Percentiles rank a stretch among this genome's conserved stretches.
These are phyloP conservation scores for Lymantria dispar DNA, from an alignment of 2,888 invertebrate genomes.

Conservation along the genomic window DNA sequence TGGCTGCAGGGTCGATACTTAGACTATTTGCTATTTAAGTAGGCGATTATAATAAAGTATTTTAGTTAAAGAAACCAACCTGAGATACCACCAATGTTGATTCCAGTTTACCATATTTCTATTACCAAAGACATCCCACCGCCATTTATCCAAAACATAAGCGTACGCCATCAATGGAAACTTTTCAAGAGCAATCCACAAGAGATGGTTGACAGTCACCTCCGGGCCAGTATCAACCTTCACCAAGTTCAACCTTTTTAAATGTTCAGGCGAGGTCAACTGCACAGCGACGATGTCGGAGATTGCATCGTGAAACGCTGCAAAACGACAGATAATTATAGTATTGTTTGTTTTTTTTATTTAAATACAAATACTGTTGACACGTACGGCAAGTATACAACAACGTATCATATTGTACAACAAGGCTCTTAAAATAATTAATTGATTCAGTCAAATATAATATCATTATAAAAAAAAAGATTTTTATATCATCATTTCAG, in stretches of 20 bases:
- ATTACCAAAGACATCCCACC: slow-evolving; percentile 71
- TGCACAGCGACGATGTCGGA: slow-evolving; percentile 84
- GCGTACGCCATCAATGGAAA: slow-evolving; percentile 73
- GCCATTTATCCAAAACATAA: slow-evolving; percentile 70
- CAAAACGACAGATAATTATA: slow-evolving; percentile 9
- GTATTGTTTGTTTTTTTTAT: not conserved
- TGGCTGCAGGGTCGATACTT: too few relatives aligned
- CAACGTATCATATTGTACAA: too few relatives aligned
- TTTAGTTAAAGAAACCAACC: slow-evolving; percentile 39
- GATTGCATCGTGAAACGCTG: slow-evolving; percentile 85
- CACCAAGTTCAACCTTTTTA: slow-evolving; percentile 66
- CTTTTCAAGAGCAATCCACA: slow-evolving; percentile 71
- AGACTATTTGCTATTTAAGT: too few relatives aligned
- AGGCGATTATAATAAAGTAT: too few relatives aligned
- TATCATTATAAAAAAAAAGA: too few relatives aligned
- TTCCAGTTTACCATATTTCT: slow-evolving; percentile 63
- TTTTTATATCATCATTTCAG: too few relatives aligned
- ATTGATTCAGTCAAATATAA: too few relatives aligned
- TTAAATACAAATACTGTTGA: not conserved
- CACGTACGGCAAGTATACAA: too few relatives aligned
- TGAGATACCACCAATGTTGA: slow-evolving; percentile 72
- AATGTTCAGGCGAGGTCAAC: slow-evolving; percentile 75
- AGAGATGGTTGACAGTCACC: slow-evolving; percentile 62
- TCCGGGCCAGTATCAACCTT: slow-evolving; percentile 58
- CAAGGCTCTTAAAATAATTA: too few relatives aligned